These are phyloP conservation scores for Zootoca vivipara DNA, from an alignment of 2,113 vertebrate genomes.

Conservation along the genomic window DNA sequence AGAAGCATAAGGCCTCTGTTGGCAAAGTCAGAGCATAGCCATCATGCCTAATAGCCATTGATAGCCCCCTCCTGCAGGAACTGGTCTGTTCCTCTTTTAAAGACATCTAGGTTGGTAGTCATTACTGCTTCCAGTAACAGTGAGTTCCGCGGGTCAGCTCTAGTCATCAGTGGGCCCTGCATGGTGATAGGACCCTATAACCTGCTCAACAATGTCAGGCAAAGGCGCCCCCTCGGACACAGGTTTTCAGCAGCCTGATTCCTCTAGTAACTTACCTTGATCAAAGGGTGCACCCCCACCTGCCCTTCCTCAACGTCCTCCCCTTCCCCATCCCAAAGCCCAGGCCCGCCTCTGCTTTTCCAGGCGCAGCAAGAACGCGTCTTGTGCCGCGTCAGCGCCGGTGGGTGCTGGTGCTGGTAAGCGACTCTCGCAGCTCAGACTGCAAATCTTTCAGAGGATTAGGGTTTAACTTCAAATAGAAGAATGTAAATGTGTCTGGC, in stretches of 20 bases:
- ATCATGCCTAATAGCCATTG: too few relatives aligned
- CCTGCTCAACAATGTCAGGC: neutral
- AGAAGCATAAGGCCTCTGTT: too few relatives aligned
- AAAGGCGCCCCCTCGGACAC: neutral
- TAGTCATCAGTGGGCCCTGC: neutral
- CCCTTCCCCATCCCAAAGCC: neutral
- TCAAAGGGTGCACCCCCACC: accelerated
- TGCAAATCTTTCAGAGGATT: slow-evolving; percentile 69
- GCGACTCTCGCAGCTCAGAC: slow-evolving; percentile 57
- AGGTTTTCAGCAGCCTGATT: accelerated
- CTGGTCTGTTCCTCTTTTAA: too few relatives aligned
- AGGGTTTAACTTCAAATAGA: slow-evolving; percentile 70
- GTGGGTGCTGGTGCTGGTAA: slow-evolving; percentile 38
- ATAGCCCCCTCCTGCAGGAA: too few relatives aligned
- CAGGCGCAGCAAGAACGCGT: slow-evolving; percentile 37
- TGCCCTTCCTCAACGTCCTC: neutral
- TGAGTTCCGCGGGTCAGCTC: too few relatives aligned
- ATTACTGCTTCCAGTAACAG: too few relatives aligned
- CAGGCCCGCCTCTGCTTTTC: slow-evolving; percentile 38
- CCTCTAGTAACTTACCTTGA: neutral
- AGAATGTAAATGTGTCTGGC: slow-evolving; percentile 77
- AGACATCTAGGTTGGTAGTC: too few relatives aligned
- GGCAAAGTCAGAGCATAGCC: too few relatives aligned
- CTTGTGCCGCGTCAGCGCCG: slow-evolving; percentile 3
- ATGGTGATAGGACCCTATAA: neutral